phyloP scores from a whole-genome alignment of 2,888 invertebrate genomes.

The Eupsilia transversa region DNA sequence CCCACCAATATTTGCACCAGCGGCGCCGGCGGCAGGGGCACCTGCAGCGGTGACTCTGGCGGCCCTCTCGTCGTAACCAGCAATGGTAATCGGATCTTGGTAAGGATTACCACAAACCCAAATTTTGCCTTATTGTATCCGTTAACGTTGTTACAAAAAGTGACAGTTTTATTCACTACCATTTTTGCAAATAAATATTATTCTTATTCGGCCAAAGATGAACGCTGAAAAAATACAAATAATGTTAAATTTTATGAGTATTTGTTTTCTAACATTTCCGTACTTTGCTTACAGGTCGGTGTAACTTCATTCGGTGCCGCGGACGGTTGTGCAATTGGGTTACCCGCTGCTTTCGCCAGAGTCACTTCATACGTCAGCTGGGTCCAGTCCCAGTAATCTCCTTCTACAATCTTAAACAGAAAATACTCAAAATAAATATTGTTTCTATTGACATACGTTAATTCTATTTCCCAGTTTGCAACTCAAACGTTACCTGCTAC shows the following conservation, averaged over 20 bases:
- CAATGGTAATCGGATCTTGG: conserved; percentile 57
- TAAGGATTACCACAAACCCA: conserved; percentile 22
- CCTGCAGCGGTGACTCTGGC: no score
- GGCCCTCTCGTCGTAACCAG: conserved; percentile 69
- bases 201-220: no score
- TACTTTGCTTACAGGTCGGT: conserved; percentile 66
- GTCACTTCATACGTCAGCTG: conserved; percentile 74
- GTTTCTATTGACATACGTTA: not conserved
- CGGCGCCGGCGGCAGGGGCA: conserved; percentile 73
- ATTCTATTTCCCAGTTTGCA: not conserved
- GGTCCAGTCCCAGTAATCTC: conserved; percentile 62
- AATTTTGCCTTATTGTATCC: not conserved
- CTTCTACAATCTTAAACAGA: not conserved
- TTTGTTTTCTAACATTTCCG: not conserved
- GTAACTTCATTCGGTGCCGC: conserved; percentile 74
- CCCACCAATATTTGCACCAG: conserved; percentile 78
- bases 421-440: conserved; percentile 14
- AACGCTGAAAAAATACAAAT: not conserved
- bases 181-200: no score
- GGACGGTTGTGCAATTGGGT: conserved; percentile 71
- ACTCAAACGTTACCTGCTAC: not conserved
- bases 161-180: not conserved
- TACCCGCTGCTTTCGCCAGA: conserved; percentile 77
- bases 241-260: no score
- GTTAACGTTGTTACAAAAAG: not conserved